phyloP scores from a whole-genome alignment of 2,113 vertebrate genomes.

The Nibea albiflora region DNA sequence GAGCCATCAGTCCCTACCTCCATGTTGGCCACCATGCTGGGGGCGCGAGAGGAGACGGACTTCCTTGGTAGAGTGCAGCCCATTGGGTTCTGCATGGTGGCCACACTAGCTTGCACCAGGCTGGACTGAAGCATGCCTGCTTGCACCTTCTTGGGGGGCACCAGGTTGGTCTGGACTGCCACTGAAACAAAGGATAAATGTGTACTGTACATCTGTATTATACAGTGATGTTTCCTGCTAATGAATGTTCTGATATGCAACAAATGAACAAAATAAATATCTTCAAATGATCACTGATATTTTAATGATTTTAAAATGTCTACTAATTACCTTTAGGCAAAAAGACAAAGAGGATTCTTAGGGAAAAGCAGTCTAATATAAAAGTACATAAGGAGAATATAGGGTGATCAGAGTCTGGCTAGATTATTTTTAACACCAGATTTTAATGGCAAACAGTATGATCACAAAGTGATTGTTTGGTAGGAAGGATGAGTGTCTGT shows the following conservation, averaged over 20 bases:
- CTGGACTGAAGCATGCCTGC: constrained; percentile 84
- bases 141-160: constrained; percentile 82
- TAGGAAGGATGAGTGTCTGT: background rate
- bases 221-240: background rate
- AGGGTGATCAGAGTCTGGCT: background rate
- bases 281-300: background rate
- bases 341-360: background rate
- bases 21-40: constrained; percentile 90
- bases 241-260: background rate
- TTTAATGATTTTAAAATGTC: background rate
- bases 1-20: constrained; percentile 85
- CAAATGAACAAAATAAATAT: background rate
- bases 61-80: constrained; percentile 86
- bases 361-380: background rate
- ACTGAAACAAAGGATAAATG: constrained; percentile 57
- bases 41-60: constrained; percentile 84
- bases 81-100: constrained; percentile 86
- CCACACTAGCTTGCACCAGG: constrained; percentile 84
- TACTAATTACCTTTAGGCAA: background rate
- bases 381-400: background rate
- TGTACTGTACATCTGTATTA: background rate
- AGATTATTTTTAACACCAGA: background rate
- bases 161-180: constrained; percentile 80
- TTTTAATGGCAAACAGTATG: background rate
- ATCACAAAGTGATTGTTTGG: background rate